These are phyloP conservation scores for Lamprotornis superbus DNA, from an alignment of 2,113 vertebrate species.

Conservation along the genomic window DNA sequence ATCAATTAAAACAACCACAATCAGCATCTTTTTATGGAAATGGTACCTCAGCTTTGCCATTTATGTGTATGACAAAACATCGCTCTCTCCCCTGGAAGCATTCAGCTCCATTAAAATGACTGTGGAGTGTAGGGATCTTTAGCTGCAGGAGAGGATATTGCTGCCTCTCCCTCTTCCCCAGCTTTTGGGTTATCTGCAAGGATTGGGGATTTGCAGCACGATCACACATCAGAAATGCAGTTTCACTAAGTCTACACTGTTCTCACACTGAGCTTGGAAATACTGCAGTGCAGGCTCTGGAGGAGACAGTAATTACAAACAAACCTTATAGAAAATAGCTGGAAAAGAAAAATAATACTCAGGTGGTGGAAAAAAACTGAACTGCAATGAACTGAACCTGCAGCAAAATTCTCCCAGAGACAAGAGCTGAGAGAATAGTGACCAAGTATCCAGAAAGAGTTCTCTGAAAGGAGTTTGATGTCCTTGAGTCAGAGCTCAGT, in stretches of 20 bases:
- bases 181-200: not conserved
- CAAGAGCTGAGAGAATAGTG: not conserved
- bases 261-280: not conserved
- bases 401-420: not conserved
- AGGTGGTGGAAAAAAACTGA: not conserved
- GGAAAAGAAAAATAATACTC: not conserved
- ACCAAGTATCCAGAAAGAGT: not conserved
- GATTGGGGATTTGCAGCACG: not conserved
- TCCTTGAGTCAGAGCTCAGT: not conserved
- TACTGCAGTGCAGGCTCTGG: conserved; percentile 54
- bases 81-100: not conserved
- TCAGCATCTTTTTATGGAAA: not conserved
- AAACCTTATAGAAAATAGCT: not conserved
- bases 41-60: not conserved
- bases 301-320: not conserved
- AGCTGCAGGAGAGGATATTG: not conserved
- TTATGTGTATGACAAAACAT: not conserved
- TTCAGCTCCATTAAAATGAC: not conserved
- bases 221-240: not conserved
- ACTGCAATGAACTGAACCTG: not conserved
- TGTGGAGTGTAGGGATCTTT: not conserved
- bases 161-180: not conserved
- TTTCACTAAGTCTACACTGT: not conserved
- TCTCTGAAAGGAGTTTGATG: not conserved
- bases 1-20: not conserved